phyloP scores from a whole-genome alignment of 2,797 vertebrate genomes.

The Enteromius unitaeniatus region DNA sequence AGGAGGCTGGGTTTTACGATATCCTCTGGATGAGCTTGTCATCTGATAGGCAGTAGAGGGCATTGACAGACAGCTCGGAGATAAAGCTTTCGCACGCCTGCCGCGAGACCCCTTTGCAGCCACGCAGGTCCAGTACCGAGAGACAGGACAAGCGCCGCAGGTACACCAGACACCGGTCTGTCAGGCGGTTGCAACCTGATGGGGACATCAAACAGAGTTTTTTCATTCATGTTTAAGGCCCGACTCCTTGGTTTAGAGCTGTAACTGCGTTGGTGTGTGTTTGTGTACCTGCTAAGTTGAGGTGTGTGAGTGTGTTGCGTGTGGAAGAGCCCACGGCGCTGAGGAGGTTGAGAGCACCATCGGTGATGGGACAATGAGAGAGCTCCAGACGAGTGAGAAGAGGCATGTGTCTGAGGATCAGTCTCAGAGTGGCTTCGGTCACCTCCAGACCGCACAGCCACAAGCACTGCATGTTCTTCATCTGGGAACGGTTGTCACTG shows the following conservation, averaged over 20 bases:
- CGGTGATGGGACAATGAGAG: slow-evolving; percentile 93
- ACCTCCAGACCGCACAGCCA: slow-evolving; percentile 95
- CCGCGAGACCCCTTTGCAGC: slow-evolving; percentile 92
- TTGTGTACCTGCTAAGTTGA: slow-evolving; percentile 91
- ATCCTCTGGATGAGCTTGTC: slow-evolving; percentile 99
- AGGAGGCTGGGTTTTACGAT: slow-evolving; percentile 79
- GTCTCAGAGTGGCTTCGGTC: slow-evolving; percentile 90
- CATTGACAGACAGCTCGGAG: slow-evolving; percentile 96
- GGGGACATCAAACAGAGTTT: slow-evolving; percentile 2
- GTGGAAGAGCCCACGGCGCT: slow-evolving; percentile 97
- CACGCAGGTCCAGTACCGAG: slow-evolving; percentile 91
- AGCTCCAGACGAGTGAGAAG: slow-evolving; percentile 94
- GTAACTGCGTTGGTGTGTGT: neutral
- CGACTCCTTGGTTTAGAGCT: neutral
- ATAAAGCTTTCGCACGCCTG: slow-evolving; percentile 97
- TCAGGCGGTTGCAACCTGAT: slow-evolving; percentile 94
- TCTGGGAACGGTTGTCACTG: slow-evolving; percentile 95
- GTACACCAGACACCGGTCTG: slow-evolving; percentile 90
- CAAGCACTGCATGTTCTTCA: slow-evolving; percentile 93
- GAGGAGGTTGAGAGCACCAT: slow-evolving; percentile 94
- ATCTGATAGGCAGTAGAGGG: slow-evolving; percentile 97
- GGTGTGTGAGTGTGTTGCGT: slow-evolving; percentile 91
- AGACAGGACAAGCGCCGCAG: slow-evolving; percentile 92
- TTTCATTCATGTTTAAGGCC: neutral
- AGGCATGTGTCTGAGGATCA: slow-evolving; percentile 98